Evolutionary conservation across 2,888 invertebrate genomes (phyloP), one percentile per base, ranked within the genome.

Genomic region (Tethea ocularis): DNA sequence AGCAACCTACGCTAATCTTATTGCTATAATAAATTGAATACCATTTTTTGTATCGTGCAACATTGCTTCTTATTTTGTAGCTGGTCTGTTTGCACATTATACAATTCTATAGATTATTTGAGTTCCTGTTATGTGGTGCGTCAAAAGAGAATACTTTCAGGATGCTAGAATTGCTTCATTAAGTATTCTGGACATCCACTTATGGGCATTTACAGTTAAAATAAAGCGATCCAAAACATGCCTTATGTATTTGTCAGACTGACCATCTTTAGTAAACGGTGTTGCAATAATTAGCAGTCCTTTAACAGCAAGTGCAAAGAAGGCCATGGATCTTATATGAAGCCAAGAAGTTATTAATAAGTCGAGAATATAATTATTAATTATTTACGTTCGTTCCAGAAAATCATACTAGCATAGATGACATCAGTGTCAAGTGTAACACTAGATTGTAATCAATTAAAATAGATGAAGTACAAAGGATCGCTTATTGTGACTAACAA

Each of bases 401-500:
- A 17, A 56, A 56, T 38, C 23, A 38, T 41, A 24, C 4, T 5
- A 36, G 24, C 17, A n/a, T n/a, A 24, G 17, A 56, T 56, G 56
- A 56, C 56, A 56, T 56, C 46, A 56, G 56, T 36, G 54, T 36
- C 17, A 36, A 26, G 20, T 20, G 33, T 26, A 54, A 36, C 36
- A 46, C 20, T 24, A 57, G 26, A 23, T 51, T 51, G 52, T 24
- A 57, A 57, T 36, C 52, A 15, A 57, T 57, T 51, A 57, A 57
- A 52, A 52, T 52, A 57, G 33, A 36, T 51, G 22, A 8, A 22
- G 52, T 51, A 38, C 57, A 57, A 57, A 52, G 24, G n/a, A 26
- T 23, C 26, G 26, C n/a, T 53, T 26, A 53, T 26, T 56, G 52
- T 58, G 58, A 58, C 58, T 58, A 58, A 58, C 41, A 52, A 52